phyloP scores from a whole-genome alignment of 2,888 invertebrate genomes.

The Drosophila kanekoi region DNA sequence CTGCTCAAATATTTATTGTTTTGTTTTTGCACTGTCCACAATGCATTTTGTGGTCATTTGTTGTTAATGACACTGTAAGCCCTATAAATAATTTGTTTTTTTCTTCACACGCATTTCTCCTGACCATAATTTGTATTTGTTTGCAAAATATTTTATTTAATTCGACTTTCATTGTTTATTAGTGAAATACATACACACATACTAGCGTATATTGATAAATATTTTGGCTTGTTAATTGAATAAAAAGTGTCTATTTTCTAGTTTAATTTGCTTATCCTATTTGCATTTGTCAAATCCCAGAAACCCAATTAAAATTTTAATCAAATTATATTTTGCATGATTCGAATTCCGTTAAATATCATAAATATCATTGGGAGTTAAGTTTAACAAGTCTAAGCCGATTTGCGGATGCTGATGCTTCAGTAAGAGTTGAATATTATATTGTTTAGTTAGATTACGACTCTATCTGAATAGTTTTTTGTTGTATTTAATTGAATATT shows the following conservation, averaged over 20 bases:
- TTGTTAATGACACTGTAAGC: conserved; percentile 73
- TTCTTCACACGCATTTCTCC: conserved; percentile 29
- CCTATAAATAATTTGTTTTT: conserved; percentile 62
- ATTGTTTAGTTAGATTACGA: too few species aligned
- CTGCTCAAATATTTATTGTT: conserved; percentile 70
- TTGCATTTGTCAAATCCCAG: conserved; percentile 20
- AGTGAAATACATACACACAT: conserved; percentile 16
- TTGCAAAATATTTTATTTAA: conserved; percentile 39
- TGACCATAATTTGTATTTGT: conserved; percentile 34
- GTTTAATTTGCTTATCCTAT: conserved; percentile 23
- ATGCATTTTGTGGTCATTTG: conserved; percentile 59
- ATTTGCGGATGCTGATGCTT: too few species aligned
- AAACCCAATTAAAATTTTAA: conserved; percentile 46
- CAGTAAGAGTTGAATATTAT: too few species aligned
- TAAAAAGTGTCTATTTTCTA: conserved; percentile 23
- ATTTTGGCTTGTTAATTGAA: conserved; percentile 42
- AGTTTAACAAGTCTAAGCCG: neutral
- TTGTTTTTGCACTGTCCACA: conserved; percentile 40
- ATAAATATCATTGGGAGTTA: neutral
- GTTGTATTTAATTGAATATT: too few species aligned
- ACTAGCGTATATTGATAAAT: neutral
- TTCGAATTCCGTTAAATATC: conserved; percentile 6
- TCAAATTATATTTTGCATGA: conserved; percentile 26
- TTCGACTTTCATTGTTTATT: conserved; percentile 25
- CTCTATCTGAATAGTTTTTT: too few species aligned